Evolutionary conservation across 2,888 invertebrate genomes (phyloP), one percentile per base, ranked within the genome.

Genomic region (Mythimna ferrago): DNA sequence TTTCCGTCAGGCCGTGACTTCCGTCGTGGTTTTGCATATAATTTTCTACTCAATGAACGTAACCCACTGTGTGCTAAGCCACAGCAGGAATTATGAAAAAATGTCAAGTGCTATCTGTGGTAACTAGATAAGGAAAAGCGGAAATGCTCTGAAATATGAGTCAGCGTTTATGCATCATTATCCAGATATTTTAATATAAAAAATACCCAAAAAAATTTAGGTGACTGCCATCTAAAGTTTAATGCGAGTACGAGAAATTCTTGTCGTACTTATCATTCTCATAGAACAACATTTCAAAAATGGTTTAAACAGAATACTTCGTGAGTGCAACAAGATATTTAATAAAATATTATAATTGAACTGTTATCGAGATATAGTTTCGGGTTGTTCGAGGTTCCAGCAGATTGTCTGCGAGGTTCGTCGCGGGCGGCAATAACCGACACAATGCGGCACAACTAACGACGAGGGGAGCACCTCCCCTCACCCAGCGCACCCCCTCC

Each of bases 21-120:
- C 88, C 90, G 89, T 86, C 95, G 96, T 96, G 96, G 93, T 94
- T 93, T 91, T 92, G 96, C 96, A 96, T 95, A 94, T 94, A 95
- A 95, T 95, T 95, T 94, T 92, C 92, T 91, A 91, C 94, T 95
- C 92, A 93, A 92, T 92, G 91, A 92, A 92, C 91, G 91, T 90
- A 88, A 89, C 88, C 87, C 86, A 86, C 85, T 81, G 85, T 87
- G 83, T 83, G 73, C 71, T 78, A 75, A 74, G 71, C 75, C 69
- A 62, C 60, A 64, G 73, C 69, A 73, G 68, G 63, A 80, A 76
- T 77, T 79, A 80, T 77, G 35, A 83, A 84, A 85, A 85, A 79
- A 72, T 66, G 5, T n/a, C 14, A 65, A 68, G 61, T 62, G 68
- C 21, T 66, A 68, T 78, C 73, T 78, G 82, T 54, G 32, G 73